Base-by-base conservation (phyloP, 1,140 invertebrate genomes). In the Mya arenaria region DNA sequence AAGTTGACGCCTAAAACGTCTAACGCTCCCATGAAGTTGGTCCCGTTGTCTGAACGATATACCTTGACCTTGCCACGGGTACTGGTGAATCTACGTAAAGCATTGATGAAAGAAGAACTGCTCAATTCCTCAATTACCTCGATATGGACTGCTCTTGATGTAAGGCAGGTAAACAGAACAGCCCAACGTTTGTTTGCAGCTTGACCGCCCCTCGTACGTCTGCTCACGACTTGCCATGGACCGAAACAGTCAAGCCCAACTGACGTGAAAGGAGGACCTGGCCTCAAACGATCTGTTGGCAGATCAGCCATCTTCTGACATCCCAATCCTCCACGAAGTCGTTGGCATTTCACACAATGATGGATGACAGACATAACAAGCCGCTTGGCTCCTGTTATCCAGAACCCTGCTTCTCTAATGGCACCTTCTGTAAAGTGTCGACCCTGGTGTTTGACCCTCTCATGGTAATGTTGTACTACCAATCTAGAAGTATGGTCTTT, bases 21-120 rank as follows among this genome's bases (percentile, higher is more conserved):
- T 19, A 30, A 23, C 5, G 75, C 82, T 37, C 82, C 77, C 1
- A 80, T 55, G 63, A 87, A 87, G 66, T 84, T 87, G 8, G 84
- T 86, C 6, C 84, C 84, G 37, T 63, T 23, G 28, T 87, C 86
- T 36, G 56, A 85, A 0, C 74, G 8, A 39, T 83, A 73, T 37
- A 62, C 30, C 25, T 72, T 56, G 4, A 81, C 65, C 15, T 65
- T 4, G n/a, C 87, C 87, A n/a, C 81, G 37, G 1, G 79, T 8
- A 23, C 75, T 82, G 4, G 86, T 66, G 32, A 83, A 85, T 23
- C 77, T 6, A 1, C 85, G 68, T 1, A 84, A 55, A n/a, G 82
- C 82, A 34, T 86, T 86, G 19, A 86, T 81, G 63, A 86, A 84
- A 17, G 63, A 68, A 17, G 71, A 78, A 36, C 75, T 66, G 19